Conservation (phyloP, 2,888 invertebrate species). For the Lepeophtheirus nordmannii region DNA sequence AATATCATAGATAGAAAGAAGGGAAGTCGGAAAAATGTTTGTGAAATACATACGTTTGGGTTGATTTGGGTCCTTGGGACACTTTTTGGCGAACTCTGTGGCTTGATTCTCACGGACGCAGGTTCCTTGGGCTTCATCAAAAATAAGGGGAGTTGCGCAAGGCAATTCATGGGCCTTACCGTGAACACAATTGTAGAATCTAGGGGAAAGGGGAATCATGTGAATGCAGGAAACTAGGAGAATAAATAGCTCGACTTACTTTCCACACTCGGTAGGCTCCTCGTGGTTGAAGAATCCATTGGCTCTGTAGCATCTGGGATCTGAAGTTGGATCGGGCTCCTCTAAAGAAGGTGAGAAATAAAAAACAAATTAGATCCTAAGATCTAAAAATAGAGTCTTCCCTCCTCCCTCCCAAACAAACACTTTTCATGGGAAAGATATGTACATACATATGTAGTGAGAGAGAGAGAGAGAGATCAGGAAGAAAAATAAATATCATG, state of each 20-base stretch:
- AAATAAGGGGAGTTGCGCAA: conserved; percentile 18
- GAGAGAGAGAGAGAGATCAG: not conserved
- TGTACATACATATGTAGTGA: not conserved
- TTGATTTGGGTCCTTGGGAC: conserved; percentile 1
- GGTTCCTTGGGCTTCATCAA: conserved; percentile 24
- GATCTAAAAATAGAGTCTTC: not conserved
- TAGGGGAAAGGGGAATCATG: not conserved
- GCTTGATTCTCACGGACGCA: conserved; percentile 23
- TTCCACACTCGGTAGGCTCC: conserved; percentile 10
- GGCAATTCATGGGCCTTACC: conserved; percentile 16
- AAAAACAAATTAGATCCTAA: not conserved
- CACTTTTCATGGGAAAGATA: not conserved
- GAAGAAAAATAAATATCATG: not conserved
- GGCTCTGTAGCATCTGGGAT: conserved; percentile 22
- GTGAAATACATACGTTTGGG: not conserved
- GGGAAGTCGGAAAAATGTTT: not conserved
- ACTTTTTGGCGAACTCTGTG: conserved; percentile 21
- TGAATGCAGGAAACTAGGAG: not conserved
- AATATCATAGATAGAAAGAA: not conserved
- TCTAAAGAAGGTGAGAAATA: conserved; percentile 6
- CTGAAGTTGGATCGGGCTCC: conserved; percentile 19
- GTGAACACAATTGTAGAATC: conserved; percentile 24
- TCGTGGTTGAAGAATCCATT: conserved; percentile 25
- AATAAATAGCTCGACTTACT: conserved; percentile 2
- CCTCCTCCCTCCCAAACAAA: no score